Percentiles rank a stretch among this genome's conserved stretches.
These are phyloP conservation scores for Drosophila athabasca DNA, from an alignment of 1,140 invertebrate species.

Conservation along the genomic window DNA sequence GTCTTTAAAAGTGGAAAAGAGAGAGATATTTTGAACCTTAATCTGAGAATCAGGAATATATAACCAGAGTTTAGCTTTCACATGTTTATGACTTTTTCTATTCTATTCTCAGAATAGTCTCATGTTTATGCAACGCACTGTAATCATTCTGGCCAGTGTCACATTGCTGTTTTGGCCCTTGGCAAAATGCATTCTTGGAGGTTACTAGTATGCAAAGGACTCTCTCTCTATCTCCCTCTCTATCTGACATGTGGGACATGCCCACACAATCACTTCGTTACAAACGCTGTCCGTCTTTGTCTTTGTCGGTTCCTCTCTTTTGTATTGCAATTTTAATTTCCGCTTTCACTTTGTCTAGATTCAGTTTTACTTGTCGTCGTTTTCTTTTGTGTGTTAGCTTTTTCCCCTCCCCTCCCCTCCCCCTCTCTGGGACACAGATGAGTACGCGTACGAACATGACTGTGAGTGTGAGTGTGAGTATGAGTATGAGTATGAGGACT, in stretches of 20 bases:
- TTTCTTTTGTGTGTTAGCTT: constrained; percentile 41
- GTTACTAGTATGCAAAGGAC: constrained; percentile 15
- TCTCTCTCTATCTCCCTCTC: too few relatives aligned
- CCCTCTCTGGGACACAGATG: too few relatives aligned
- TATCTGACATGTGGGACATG: neutral
- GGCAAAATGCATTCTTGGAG: constrained; percentile 25
- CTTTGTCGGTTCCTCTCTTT: constrained; percentile 43
- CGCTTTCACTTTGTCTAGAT: constrained; percentile 81
- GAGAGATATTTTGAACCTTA: too few relatives aligned
- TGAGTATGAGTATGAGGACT: too few relatives aligned
- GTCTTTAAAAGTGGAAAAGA: too few relatives aligned
- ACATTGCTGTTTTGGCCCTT: constrained; percentile 9
- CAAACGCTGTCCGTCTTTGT: constrained; percentile 50
- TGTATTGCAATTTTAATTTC: constrained; percentile 82
- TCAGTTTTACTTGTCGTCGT: constrained; percentile 59
- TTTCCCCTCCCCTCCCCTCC: neutral
- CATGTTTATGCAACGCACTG: neutral
- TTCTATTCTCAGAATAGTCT: too few relatives aligned
- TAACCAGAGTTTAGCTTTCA: too few relatives aligned
- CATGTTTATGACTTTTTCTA: too few relatives aligned
- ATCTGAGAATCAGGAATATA: too few relatives aligned
- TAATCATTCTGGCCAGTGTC: constrained; percentile 15
- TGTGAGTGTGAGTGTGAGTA: too few relatives aligned
- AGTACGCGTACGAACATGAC: too few relatives aligned
- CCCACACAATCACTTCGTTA: constrained; percentile 58